A percentile compares a stretch with the other conserved stretches of the same genome.
Evolutionary conservation across 2,113 vertebrate species (phyloP).

Genomic region (Peucedramus taeniatus): DNA sequence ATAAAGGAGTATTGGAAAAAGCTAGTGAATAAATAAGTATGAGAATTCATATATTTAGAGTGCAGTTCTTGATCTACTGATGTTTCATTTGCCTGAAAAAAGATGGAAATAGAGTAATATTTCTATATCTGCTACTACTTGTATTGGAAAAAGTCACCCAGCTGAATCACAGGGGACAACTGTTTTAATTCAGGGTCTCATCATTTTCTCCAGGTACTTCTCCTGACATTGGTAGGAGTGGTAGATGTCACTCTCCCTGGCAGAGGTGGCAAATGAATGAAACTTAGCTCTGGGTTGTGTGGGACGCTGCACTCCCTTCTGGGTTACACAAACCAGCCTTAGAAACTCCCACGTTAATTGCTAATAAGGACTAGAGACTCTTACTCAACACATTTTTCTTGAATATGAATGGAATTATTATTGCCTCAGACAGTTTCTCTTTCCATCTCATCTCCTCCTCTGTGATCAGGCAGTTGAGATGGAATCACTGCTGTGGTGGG

Average conservation of each 20-base stretch:
- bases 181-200: background rate
- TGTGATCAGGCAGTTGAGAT: background rate
- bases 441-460: background rate
- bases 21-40: background rate
- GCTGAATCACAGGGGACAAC: background rate
- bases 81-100: background rate
- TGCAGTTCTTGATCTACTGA: background rate
- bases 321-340: background rate
- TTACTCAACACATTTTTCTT: background rate
- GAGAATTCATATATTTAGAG: background rate
- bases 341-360: background rate
- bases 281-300: background rate
- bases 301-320: background rate
- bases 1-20: background rate
- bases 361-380: background rate
- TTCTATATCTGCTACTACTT: background rate
- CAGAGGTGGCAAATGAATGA: background rate
- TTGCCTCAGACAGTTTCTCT: background rate
- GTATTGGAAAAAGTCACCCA: background rate
- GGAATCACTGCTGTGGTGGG: background rate
- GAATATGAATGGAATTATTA: background rate
- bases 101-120: background rate
- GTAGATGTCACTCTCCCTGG: background rate
- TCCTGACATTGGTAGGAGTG: background rate
- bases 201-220: background rate